Conservation (phyloP, 2,888 invertebrate genomes). For the Catocala nupta region DNA sequence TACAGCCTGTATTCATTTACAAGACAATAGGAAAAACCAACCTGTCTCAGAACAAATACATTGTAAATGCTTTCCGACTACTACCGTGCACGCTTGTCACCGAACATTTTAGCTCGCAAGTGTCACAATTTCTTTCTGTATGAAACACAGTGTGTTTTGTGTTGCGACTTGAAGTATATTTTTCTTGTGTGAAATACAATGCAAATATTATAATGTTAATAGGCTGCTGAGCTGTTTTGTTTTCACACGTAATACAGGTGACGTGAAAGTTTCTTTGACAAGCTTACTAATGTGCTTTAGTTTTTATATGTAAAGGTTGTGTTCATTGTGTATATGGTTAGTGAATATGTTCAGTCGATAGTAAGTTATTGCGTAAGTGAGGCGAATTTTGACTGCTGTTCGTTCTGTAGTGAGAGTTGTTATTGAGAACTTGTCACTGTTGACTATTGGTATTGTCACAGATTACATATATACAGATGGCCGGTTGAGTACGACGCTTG, state of each 20-base stretch:
- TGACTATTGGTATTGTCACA: background rate
- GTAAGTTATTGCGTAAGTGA: conserved; percentile 10
- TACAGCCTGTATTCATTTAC: conserved; percentile 40
- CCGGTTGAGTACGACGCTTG: no score
- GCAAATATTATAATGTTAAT: conserved; percentile 46
- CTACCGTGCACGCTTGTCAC: conserved; percentile 55
- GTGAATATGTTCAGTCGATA: conserved; percentile 8
- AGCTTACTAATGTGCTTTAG: conserved; percentile 11
- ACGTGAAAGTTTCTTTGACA: conserved; percentile 43
- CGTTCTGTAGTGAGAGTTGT: conserved; percentile 4
- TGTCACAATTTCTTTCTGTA: conserved; percentile 45
- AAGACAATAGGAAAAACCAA: conserved; percentile 52
- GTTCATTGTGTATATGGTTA: background rate
- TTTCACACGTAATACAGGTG: conserved; percentile 34
- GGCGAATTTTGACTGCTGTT: conserved; percentile 6
- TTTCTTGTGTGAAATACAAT: conserved; percentile 37
- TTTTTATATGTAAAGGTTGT: background rate
- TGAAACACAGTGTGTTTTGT: conserved; percentile 13
- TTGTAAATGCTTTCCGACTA: conserved; percentile 60
- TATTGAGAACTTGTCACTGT: conserved; percentile 9
- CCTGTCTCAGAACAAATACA: conserved; percentile 51
- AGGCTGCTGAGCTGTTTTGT: conserved; percentile 33
- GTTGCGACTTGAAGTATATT: conserved; percentile 8
- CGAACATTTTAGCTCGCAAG: conserved; percentile 43
- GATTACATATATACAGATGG: no score